phyloP scores from a whole-genome alignment of 2,113 vertebrate species.

The Leuciscus idus region DNA sequence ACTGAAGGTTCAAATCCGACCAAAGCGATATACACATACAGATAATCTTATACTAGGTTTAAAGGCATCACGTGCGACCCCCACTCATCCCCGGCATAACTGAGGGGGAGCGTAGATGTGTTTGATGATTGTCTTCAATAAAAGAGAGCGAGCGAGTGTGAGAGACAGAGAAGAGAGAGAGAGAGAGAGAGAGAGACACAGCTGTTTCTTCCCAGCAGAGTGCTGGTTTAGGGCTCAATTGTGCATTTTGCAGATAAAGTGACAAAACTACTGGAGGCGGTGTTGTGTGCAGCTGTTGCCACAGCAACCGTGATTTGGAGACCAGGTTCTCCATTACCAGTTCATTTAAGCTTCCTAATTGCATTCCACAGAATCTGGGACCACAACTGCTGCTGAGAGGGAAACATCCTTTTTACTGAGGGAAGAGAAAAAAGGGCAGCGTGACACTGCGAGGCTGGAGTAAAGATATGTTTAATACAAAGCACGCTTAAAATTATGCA shows the following conservation, averaged over 20 bases:
- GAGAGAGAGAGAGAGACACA: slow-evolving; percentile 56
- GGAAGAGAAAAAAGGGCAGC: slow-evolving; percentile 18
- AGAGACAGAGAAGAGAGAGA: slow-evolving; percentile 20
- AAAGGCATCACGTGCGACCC: slow-evolving; percentile 26
- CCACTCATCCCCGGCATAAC: slow-evolving; percentile 42
- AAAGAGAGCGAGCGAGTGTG: slow-evolving; percentile 24
- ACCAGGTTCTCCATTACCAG: slow-evolving; percentile 99
- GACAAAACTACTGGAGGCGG: slow-evolving; percentile 98
- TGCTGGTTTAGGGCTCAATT: slow-evolving; percentile 99
- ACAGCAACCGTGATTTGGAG: slow-evolving; percentile 95
- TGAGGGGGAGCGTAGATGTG: slow-evolving; percentile 39
- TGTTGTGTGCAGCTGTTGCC: slow-evolving; percentile 97
- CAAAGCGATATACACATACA: slow-evolving; percentile 49
- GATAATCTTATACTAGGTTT: slow-evolving; percentile 42
- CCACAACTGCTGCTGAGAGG: slow-evolving; percentile 88
- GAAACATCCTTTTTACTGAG: slow-evolving; percentile 40
- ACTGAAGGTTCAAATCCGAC: slow-evolving; percentile 43
- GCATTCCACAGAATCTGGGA: slow-evolving; percentile 98
- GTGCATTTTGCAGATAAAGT: slow-evolving; percentile 99
- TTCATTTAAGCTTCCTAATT: slow-evolving; percentile 99
- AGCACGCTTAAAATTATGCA: neutral
- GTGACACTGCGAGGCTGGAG: slow-evolving; percentile 11
- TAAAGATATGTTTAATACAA: slow-evolving; percentile 16
- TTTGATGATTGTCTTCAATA: slow-evolving; percentile 44
- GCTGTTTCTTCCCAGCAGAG: slow-evolving; percentile 88